Evolutionary conservation across 2,113 vertebrate species (phyloP).

Genomic region (Petaurus breviceps): DNA sequence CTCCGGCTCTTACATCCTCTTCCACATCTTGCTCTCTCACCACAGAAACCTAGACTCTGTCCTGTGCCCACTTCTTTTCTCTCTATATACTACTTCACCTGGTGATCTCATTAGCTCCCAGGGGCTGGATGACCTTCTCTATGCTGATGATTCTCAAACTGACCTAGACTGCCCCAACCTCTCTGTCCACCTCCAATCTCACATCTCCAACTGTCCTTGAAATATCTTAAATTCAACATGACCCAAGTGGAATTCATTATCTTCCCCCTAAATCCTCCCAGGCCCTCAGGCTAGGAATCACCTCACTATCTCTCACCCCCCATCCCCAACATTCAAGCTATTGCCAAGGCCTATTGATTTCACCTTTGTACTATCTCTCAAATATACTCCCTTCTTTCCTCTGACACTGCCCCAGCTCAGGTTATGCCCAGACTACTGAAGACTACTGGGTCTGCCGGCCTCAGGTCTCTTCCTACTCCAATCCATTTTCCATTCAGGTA

Average conservation of each 20-base stretch:
- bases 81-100: not conserved
- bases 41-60: not conserved
- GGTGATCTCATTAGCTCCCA: not conserved
- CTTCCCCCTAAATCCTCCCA: not conserved
- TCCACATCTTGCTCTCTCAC: not conserved
- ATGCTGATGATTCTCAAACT: not conserved
- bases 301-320: not conserved
- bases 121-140: not conserved
- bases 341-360: not conserved
- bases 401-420: not conserved
- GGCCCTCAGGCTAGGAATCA: not conserved
- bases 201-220: not conserved
- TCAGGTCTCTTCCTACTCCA: too few species aligned
- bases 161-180: not conserved
- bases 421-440: too few species aligned
- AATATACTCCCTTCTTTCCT: not conserved
- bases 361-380: not conserved
- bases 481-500: too few species aligned
- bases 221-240: not conserved
- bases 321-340: not conserved
- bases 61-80: not conserved
- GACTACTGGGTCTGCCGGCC: too few species aligned
- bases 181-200: not conserved
- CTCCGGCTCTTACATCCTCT: not conserved
- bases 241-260: not conserved